Conservation (phyloP, 1,140 invertebrate genomes). For the Rhizoglyphus robini region DNA sequence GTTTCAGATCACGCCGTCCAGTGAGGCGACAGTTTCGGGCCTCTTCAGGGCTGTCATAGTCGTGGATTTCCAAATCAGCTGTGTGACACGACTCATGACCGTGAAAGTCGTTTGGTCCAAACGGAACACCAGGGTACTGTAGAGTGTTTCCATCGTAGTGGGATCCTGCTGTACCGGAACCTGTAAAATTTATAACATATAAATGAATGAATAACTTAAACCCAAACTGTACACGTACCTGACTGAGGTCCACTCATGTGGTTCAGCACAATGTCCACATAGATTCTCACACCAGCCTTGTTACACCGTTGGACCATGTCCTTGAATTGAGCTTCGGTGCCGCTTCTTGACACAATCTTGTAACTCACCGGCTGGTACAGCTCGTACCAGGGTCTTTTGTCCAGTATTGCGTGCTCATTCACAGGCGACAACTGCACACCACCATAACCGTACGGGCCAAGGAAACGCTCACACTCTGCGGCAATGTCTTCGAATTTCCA, state of each 20-base stretch:
- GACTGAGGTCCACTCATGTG: slow-evolving; percentile 55
- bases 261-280: too few relatives aligned
- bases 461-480: too few relatives aligned
- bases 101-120: too few relatives aligned
- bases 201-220: too few relatives aligned
- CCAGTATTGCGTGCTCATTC: slow-evolving; percentile 13
- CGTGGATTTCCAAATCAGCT: slow-evolving; percentile 29
- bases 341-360: slow-evolving; percentile 56
- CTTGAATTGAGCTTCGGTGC: slow-evolving; percentile 50
- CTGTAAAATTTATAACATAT: too few relatives aligned
- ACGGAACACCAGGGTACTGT: slow-evolving; percentile 40
- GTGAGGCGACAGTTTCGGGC: slow-evolving; percentile 61
- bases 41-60: slow-evolving; percentile 26
- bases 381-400: slow-evolving; percentile 57
- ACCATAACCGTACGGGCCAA: slow-evolving; percentile 54
- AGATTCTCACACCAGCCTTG: slow-evolving; percentile 54
- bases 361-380: too few relatives aligned
- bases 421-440: slow-evolving; percentile 57
- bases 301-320: slow-evolving; percentile 60
- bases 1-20: slow-evolving; percentile 48
- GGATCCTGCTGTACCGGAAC: slow-evolving; percentile 47
- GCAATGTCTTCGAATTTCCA: too few relatives aligned
- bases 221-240: too few relatives aligned
- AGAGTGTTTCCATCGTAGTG: slow-evolving; percentile 32
- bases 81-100: slow-evolving; percentile 29